Conservation (phyloP, 2,888 invertebrate species). For the Meteorus colon region DNA sequence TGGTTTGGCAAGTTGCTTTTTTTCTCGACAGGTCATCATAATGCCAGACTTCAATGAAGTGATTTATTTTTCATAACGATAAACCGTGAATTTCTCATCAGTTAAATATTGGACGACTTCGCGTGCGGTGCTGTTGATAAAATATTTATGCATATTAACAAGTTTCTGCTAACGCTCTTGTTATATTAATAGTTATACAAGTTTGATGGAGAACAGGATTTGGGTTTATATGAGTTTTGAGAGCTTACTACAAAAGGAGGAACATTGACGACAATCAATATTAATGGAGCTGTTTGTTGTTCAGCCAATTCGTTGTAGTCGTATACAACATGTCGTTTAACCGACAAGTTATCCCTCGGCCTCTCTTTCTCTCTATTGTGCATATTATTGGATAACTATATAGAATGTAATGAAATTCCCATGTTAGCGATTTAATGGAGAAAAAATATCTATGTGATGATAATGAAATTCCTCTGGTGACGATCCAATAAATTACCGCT, state of each 20-base stretch:
- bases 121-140: not conserved
- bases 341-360: not conserved
- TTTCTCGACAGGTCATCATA: not conserved
- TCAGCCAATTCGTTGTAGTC: not conserved
- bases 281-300: not conserved
- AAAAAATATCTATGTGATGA: not conserved
- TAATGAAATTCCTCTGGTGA: slow-evolving; percentile 14
- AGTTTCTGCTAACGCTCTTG: not conserved
- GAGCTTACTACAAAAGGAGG: not conserved
- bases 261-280: not conserved
- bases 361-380: not conserved
- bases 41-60: not conserved
- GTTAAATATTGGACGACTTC: too few relatives aligned
- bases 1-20: not conserved
- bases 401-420: slow-evolving; percentile 6
- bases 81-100: too few relatives aligned
- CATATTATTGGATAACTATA: not conserved
- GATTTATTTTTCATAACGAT: not conserved
- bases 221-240: not conserved
- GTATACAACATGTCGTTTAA: slow-evolving; percentile 13
- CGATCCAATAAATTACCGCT: slow-evolving; percentile 7
- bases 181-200: not conserved
- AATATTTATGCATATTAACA: not conserved
- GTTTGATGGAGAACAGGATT: not conserved
- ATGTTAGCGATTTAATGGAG: not conserved